Conservation (phyloP, 2,888 invertebrate species). For the Dendrolimus pini region DNA sequence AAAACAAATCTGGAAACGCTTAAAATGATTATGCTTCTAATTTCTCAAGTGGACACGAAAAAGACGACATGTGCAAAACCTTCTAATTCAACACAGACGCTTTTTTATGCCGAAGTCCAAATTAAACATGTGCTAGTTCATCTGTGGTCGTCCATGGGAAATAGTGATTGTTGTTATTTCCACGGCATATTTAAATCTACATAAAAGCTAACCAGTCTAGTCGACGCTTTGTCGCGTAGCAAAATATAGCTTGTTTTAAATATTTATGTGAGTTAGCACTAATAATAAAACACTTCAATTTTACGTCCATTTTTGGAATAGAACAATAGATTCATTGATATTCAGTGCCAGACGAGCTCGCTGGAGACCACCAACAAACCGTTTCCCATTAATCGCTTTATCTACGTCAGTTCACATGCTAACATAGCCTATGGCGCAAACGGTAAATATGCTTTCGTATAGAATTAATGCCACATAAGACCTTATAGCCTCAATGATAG, state of each 20-base stretch:
- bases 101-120: slow-evolving; percentile 4
- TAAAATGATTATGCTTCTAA: too few relatives aligned
- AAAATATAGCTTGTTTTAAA: too few relatives aligned
- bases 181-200: slow-evolving; percentile 16
- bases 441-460: neutral
- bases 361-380: slow-evolving; percentile 2
- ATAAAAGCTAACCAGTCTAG: neutral
- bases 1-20: too few relatives aligned
- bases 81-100: slow-evolving; percentile 3
- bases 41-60: too few relatives aligned
- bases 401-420: neutral
- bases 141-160: slow-evolving; percentile 47
- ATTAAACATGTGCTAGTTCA: slow-evolving; percentile 29
- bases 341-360: slow-evolving; percentile 12
- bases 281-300: slow-evolving; percentile 5
- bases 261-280: neutral
- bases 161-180: slow-evolving; percentile 37
- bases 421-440: neutral
- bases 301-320: slow-evolving; percentile 22
- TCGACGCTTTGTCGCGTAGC: too few relatives aligned
- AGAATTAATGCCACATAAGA: slow-evolving; percentile 11
- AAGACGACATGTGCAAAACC: slow-evolving; percentile 25
- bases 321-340: slow-evolving; percentile 30
- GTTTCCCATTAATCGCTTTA: slow-evolving; percentile 1
- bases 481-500: slow-evolving; percentile 2